These are phyloP conservation scores for Serranochromis macrocephalus DNA, from an alignment of 2,113 vertebrate genomes.

Conservation along the genomic window DNA sequence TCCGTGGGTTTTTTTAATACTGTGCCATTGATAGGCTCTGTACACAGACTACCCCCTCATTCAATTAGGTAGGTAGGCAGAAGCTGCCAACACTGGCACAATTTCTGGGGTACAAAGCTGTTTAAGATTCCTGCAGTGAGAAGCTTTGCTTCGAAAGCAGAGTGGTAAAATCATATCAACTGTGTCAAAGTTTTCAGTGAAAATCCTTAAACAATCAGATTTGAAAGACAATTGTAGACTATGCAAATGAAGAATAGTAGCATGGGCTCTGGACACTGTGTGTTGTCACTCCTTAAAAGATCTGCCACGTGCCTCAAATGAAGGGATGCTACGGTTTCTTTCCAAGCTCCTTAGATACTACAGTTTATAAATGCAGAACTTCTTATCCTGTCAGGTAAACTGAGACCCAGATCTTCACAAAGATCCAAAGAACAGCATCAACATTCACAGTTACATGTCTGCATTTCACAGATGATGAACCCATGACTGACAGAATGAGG, in stretches of 20 bases:
- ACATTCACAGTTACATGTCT: conserved; percentile 19
- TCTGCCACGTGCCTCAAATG: not conserved
- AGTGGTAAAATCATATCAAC: not conserved
- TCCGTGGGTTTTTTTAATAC: conserved; percentile 23
- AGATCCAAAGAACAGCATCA: not conserved
- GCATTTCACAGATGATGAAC: conserved; percentile 15
- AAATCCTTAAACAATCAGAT: not conserved
- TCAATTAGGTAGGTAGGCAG: conserved; percentile 21
- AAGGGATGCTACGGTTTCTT: not conserved
- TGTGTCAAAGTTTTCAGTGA: not conserved
- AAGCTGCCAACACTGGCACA: conserved; percentile 42
- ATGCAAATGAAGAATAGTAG: not conserved
- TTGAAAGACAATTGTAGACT: not conserved
- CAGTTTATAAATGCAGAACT: not conserved
- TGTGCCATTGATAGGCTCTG: conserved; percentile 34
- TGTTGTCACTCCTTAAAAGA: not conserved
- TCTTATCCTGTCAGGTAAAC: not conserved
- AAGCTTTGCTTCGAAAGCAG: not conserved
- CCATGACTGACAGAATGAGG: conserved; percentile 58
- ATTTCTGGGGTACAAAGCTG: conserved; percentile 12
- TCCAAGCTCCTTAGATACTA: not conserved
- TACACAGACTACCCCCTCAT: conserved; percentile 24
- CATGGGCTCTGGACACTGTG: not conserved
- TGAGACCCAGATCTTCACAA: not conserved
- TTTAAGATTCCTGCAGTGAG: conserved; percentile 49